Conservation (phyloP, 2,113 vertebrate species). For the Colistium nudipinnis region DNA sequence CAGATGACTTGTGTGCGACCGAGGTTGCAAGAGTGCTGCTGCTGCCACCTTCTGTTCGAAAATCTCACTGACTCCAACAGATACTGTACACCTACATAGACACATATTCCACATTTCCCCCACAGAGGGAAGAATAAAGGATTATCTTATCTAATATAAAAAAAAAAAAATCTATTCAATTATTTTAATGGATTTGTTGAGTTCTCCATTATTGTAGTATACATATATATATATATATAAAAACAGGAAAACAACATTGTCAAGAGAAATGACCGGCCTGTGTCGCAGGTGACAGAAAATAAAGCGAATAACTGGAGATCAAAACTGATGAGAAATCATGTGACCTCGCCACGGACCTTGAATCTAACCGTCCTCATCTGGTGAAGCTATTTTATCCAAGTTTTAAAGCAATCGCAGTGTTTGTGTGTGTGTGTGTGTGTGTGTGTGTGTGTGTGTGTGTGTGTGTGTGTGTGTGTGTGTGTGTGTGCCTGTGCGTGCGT, state of each 20-base stretch:
- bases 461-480: no score
- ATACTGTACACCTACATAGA: background rate
- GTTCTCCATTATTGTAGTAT: no score
- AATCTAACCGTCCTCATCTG: background rate
- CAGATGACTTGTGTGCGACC: background rate
- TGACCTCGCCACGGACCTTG: background rate
- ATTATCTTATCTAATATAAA: no score
- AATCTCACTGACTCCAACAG: background rate
- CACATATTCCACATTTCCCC: no score
- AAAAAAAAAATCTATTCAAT: no score
- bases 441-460: no score
- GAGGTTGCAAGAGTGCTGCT: slow-evolving; percentile 39
- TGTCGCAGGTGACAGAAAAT: background rate
- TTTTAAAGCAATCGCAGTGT: background rate
- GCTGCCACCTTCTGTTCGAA: slow-evolving; percentile 73
- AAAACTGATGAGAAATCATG: background rate
- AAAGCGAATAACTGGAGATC: no score
- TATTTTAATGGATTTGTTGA: no score
- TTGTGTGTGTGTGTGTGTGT: no score
- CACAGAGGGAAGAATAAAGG: no score
- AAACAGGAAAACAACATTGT: background rate
- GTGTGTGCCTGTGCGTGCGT: no score
- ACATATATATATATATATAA: no score
- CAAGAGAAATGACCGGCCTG: background rate
- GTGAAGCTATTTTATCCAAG: background rate